phyloP scores from a whole-genome alignment of 2,797 vertebrate genomes.

The Chaetodon trifasciatus region DNA sequence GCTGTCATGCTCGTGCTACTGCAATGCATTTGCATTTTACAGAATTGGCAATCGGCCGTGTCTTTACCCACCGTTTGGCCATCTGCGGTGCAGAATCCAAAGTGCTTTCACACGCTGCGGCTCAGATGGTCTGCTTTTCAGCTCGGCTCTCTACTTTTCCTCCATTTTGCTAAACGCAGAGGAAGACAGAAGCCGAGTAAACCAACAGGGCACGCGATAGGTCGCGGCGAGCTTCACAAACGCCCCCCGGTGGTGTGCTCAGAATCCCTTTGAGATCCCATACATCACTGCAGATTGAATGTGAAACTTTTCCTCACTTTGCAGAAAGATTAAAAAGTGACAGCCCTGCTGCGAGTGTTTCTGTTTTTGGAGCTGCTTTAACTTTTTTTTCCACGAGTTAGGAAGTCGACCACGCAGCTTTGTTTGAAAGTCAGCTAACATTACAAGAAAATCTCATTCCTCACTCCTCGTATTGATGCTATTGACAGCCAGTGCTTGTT shows the following conservation, averaged over 20 bases:
- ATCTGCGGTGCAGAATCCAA: background rate
- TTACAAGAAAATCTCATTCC: background rate
- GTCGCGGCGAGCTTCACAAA: too few relatives aligned
- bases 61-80: background rate
- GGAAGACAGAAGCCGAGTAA: background rate
- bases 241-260: background rate
- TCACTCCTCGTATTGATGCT: background rate
- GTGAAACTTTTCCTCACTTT: background rate
- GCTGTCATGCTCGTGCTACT: background rate
- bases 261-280: background rate
- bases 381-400: background rate
- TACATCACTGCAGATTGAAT: background rate
- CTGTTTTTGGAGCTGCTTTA: too few relatives aligned
- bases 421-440: background rate
- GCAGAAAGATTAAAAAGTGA: background rate
- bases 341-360: background rate
- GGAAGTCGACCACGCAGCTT: background rate
- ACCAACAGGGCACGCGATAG: background rate
- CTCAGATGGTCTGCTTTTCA: background rate
- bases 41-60: background rate
- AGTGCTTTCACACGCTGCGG: background rate
- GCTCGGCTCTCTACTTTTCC: background rate
- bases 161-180: background rate
- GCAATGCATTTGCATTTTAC: background rate
- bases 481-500: background rate